phyloP scores from a whole-genome alignment of 1,140 invertebrate species.

The Rhyacophila brunnea region DNA sequence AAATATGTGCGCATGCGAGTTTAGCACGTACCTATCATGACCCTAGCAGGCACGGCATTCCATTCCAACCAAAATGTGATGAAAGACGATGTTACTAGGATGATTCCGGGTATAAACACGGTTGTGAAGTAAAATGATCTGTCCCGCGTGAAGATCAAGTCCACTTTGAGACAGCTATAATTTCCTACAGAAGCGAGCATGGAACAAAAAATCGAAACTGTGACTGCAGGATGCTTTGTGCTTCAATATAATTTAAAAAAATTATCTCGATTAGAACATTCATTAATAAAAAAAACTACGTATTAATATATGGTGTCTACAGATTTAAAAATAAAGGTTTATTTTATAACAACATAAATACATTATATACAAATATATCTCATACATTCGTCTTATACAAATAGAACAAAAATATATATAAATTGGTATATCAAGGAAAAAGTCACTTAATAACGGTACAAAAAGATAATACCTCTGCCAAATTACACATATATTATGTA shows the following conservation, averaged over 20 bases:
- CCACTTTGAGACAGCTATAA: constrained; percentile 91
- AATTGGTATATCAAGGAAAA: too few species aligned
- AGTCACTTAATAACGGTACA: too few species aligned
- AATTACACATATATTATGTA: too few species aligned
- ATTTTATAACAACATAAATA: too few species aligned
- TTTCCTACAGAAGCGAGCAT: constrained; percentile 70
- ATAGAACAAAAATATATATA: too few species aligned
- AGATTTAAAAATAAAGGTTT: too few species aligned
- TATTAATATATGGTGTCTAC: too few species aligned
- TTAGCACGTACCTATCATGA: constrained; percentile 79
- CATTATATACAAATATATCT: too few species aligned
- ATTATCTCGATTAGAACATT: constrained; percentile 1
- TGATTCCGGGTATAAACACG: constrained; percentile 93
- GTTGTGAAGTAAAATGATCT: constrained; percentile 95
- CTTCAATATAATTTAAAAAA: too few species aligned
- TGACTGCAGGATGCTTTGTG: constrained; percentile 1
- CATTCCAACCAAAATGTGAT: constrained; percentile 89
- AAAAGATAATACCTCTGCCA: too few species aligned
- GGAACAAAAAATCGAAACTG: constrained; percentile 28
- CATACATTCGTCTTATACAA: too few species aligned
- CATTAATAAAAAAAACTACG: constrained; percentile 8
- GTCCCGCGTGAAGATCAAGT: constrained; percentile 89
- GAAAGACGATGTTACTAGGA: constrained; percentile 91
- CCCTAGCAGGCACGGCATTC: constrained; percentile 92
- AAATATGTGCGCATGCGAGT: background rate